Percentiles rank a stretch among this genome's conserved stretches.
phyloP scores from a whole-genome alignment of 2,888 invertebrate species.

The Drosophila trichaetosa region DNA sequence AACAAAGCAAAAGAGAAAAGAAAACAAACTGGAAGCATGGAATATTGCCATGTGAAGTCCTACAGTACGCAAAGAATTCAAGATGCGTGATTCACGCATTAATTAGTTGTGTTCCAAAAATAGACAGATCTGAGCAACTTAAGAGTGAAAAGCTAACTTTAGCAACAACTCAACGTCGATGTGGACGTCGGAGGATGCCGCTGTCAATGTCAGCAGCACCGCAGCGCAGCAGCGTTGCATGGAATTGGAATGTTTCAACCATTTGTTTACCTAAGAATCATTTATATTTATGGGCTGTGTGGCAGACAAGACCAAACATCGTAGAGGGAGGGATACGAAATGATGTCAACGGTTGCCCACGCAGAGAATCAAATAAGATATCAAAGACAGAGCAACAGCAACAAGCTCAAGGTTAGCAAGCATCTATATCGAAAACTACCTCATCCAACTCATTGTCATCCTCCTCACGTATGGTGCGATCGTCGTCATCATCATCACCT shows the following conservation, averaged over 20 bases:
- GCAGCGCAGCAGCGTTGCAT: slow-evolving; percentile 33
- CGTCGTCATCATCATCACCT: slow-evolving; percentile 88
- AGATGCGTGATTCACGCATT: slow-evolving; percentile 58
- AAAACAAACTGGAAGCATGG: slow-evolving; percentile 16
- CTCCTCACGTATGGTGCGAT: slow-evolving; percentile 88
- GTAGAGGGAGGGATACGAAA: slow-evolving; percentile 17
- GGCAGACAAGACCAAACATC: slow-evolving; percentile 7
- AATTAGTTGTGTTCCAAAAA: slow-evolving; percentile 51
- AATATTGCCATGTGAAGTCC: slow-evolving; percentile 39
- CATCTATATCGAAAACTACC: slow-evolving; percentile 65
- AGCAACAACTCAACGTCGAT: slow-evolving; percentile 12
- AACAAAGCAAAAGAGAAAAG: slow-evolving; percentile 6
- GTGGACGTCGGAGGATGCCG: slow-evolving; percentile 49
- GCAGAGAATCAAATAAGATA: slow-evolving; percentile 12
- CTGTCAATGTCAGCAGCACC: slow-evolving; percentile 64
- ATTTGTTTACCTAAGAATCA: slow-evolving; percentile 43
- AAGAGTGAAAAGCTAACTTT: slow-evolving; percentile 48
- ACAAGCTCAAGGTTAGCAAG: slow-evolving; percentile 59
- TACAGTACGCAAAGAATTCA: slow-evolving; percentile 48
- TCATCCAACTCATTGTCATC: slow-evolving; percentile 86
- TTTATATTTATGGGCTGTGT: slow-evolving; percentile 21
- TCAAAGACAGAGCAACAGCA: neutral
- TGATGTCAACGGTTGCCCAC: slow-evolving; percentile 51
- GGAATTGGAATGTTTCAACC: slow-evolving; percentile 49
- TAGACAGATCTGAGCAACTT: slow-evolving; percentile 41